Evolutionary conservation across 2,113 vertebrate genomes (phyloP).

Genomic region (Mesembrinibis cayennensis): DNA sequence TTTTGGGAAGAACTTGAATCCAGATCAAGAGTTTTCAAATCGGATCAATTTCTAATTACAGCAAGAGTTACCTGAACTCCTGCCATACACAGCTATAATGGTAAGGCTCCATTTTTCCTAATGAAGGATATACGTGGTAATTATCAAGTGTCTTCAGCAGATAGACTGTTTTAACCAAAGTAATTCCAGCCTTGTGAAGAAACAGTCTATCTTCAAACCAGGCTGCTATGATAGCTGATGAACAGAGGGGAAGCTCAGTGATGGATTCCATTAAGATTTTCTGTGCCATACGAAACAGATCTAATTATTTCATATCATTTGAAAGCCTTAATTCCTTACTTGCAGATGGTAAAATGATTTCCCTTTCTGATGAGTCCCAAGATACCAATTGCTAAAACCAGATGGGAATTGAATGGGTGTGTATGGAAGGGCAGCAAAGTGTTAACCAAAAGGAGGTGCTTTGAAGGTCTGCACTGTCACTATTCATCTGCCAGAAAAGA

Average conservation of each 20-base stretch:
- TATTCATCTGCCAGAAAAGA: neutral
- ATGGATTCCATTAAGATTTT: neutral
- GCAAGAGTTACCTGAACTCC: neutral
- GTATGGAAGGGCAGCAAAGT: neutral
- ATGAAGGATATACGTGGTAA: neutral
- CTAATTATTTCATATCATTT: neutral
- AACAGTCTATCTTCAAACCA: neutral
- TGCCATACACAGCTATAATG: neutral
- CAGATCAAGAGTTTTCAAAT: neutral
- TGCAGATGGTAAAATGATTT: neutral
- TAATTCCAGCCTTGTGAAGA: neutral
- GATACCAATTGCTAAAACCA: neutral
- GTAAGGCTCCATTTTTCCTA: neutral
- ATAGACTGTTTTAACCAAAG: neutral
- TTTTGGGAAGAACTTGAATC: neutral
- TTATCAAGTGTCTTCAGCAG: neutral
- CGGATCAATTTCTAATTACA: neutral
- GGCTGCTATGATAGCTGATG: neutral
- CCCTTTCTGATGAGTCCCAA: neutral
- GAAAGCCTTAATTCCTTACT: neutral
- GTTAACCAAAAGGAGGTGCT: neutral
- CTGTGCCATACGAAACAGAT: neutral
- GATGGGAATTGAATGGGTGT: neutral
- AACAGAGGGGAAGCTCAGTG: neutral
- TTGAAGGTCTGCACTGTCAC: neutral